Conservation (phyloP, 2,888 invertebrate species). For the Eristalis intricaria region DNA sequence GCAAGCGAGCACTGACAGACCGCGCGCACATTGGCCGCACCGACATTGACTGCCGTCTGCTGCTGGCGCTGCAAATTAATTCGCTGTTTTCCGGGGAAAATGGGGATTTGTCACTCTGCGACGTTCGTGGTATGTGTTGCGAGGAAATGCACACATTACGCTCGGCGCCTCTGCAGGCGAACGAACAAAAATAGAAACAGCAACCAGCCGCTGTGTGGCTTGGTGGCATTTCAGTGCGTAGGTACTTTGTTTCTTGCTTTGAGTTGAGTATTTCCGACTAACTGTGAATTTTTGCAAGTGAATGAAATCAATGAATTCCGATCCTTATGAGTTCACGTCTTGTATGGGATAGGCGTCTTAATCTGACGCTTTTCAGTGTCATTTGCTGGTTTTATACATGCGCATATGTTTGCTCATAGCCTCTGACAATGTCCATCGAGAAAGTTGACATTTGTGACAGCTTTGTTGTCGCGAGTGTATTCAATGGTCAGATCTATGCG, state of each 20-base stretch:
- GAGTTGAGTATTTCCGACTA: background rate
- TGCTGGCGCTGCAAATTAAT: constrained; percentile 31
- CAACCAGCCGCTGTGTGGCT: background rate
- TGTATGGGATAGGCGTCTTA: background rate
- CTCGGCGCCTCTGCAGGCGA: constrained; percentile 32
- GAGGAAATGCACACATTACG: constrained; percentile 48
- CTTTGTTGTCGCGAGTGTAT: background rate
- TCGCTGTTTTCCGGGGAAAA: constrained; percentile 7
- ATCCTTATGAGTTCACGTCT: background rate
- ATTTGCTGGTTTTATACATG: background rate
- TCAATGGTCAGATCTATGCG: background rate
- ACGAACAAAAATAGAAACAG: constrained; percentile 15
- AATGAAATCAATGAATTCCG: background rate
- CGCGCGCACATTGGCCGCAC: constrained; percentile 10
- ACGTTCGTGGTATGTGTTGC: constrained; percentile 31
- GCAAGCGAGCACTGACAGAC: constrained; percentile 21
- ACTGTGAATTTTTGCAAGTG: background rate
- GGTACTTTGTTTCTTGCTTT: background rate
- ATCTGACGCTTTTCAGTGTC: background rate
- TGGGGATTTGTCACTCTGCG: constrained; percentile 40
- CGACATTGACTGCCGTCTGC: constrained; percentile 10
- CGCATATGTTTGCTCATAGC: no score
- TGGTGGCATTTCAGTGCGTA: background rate
- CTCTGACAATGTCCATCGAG: background rate
- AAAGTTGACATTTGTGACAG: background rate